Evolutionary conservation across 1,140 invertebrate genomes (phyloP).

Genomic region (Caenorhabditis tropicalis): DNA sequence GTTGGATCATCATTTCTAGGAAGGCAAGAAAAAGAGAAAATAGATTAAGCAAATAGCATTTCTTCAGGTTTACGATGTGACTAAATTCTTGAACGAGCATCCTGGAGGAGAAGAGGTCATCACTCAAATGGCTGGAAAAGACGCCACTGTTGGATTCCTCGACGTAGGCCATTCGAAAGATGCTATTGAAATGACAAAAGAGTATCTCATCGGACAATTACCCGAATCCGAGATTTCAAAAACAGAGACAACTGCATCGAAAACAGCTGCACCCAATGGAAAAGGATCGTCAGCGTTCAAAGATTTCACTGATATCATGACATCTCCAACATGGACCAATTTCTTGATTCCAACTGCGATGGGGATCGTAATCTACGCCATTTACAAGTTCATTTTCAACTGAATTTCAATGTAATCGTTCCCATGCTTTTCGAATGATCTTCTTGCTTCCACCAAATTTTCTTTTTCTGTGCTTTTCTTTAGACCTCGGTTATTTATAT

Average conservation of each 20-base stretch:
- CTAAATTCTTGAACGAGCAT: slow-evolving; percentile 72
- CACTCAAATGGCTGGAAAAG: slow-evolving; percentile 68
- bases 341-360: slow-evolving; percentile 69
- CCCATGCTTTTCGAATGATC: not conserved
- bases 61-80: slow-evolving; percentile 73
- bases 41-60: not conserved
- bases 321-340: slow-evolving; percentile 67
- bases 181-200: slow-evolving; percentile 88
- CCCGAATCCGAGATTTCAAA: slow-evolving; percentile 55
- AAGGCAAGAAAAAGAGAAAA: not conserved
- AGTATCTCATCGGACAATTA: slow-evolving; percentile 89
- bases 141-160: slow-evolving; percentile 89
- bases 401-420: not conserved
- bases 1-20: slow-evolving; percentile 17
- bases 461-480: not conserved
- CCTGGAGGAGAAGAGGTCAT: slow-evolving; percentile 72
- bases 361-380: slow-evolving; percentile 63
- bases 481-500: not conserved
- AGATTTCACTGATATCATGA: slow-evolving; percentile 25
- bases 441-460: too few relatives aligned
- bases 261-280: not conserved
- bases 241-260: not conserved
- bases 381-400: slow-evolving; percentile 60
- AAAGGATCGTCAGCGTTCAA: not conserved
- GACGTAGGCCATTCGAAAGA: slow-evolving; percentile 95